Evolutionary conservation across 2,888 invertebrate genomes (phyloP), one percentile per base, ranked within the genome.

Genomic region (Alviniconcha strummeri): DNA sequence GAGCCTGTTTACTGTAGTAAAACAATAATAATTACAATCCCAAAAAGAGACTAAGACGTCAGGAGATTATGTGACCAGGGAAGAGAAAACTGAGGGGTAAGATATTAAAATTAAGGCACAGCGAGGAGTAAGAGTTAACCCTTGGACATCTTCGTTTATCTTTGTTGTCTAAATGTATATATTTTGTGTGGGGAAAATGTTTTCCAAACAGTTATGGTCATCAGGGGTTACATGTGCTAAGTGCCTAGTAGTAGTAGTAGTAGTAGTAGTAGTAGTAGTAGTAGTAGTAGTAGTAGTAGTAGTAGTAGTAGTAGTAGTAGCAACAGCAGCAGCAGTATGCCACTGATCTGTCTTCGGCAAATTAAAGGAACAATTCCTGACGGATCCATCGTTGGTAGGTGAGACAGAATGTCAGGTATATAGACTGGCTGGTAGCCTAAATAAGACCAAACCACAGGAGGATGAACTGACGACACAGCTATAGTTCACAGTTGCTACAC

Each of bases 251-350:
- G 64, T 64, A 64, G 64, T 15, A 71, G 11, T 71, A 15, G 71
- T n/a, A 71, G 71, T n/a, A 71, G n/a, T n/a, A 71, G 71, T n/a
- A 71, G 71, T n/a, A 71, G 71, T n/a, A 71, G 19, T 19, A 71
- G 64, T 15, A 71, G 11, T 71, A 15, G 71, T n/a, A 71, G 71
- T 15, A 71, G 11, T 4, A 64, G 64, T 64, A 64, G 64, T 64
- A 64, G 64, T 4, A 64, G 64, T 64, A 64, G 64, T 64, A 64
- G 64, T 15, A 71, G 11, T 71, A 15, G 71, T n/a, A 71, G 71
- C 71, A 71, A 19, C 71, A 71, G 71, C 71, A 71, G 71, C 71
- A 71, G 71, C 71, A 71, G 19, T 19, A 71, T 36, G 36, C 36
- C 36, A 36, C 36, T 36, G 36, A 36, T 36, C 36, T 36, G 36